A percentile compares a stretch with the other conserved stretches of the same genome.
These are phyloP conservation scores for Oreotrochilus melanogaster DNA, from an alignment of 2,113 vertebrate genomes.

Conservation along the genomic window DNA sequence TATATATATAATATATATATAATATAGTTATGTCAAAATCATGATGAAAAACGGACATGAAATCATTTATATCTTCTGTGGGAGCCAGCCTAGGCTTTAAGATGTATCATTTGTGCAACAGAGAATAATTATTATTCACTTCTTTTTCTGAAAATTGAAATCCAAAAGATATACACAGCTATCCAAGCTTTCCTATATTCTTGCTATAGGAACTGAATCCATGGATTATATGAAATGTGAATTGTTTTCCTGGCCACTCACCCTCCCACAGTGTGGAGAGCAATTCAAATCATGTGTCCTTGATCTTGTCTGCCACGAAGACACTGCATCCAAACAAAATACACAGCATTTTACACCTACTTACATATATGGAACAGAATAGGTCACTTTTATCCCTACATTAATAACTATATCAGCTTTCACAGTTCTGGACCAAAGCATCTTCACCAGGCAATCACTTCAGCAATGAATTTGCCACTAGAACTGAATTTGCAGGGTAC, in stretches of 20 bases:
- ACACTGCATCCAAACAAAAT: constrained; percentile 5
- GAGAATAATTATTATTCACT: not conserved
- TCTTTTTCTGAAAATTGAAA: not conserved
- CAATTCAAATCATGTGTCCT: constrained; percentile 6
- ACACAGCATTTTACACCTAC: not conserved
- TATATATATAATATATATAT: no score
- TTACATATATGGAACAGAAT: not conserved
- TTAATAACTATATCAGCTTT: not conserved
- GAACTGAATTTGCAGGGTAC: not conserved
- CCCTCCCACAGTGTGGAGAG: not conserved
- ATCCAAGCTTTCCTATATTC: not conserved
- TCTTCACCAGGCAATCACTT: not conserved
- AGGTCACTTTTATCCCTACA: not conserved
- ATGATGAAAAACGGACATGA: not conserved
- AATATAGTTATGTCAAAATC: not conserved
- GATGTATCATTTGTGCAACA: not conserved
- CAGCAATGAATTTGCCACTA: not conserved
- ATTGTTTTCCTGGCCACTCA: not conserved
- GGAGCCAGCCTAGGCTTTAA: not conserved
- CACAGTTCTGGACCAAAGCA: not conserved
- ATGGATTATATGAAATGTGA: not conserved
- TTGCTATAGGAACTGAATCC: not conserved
- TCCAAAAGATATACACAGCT: not conserved
- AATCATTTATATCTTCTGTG: not conserved
- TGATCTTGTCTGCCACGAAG: not conserved